Evolutionary conservation across 2,888 invertebrate genomes (phyloP).

Genomic region (Crepidodera aurea): DNA sequence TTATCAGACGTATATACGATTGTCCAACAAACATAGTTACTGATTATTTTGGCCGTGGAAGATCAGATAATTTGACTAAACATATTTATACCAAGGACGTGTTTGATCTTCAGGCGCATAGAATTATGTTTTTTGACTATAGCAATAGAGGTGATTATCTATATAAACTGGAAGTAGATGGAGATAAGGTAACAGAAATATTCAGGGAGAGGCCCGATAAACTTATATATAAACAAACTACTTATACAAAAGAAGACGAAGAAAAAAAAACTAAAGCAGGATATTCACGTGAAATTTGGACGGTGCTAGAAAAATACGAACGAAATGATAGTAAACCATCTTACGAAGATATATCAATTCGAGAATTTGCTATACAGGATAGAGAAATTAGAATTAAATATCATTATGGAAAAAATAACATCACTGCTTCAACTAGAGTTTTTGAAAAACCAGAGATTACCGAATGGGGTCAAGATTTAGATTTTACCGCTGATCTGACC

Average conservation of each 20-base stretch:
- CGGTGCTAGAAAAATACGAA: constrained; percentile 62
- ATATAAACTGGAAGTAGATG: constrained; percentile 65
- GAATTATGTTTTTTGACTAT: constrained; percentile 64
- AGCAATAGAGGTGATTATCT: constrained; percentile 62
- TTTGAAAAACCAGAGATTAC: constrained; percentile 75
- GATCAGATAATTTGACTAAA: constrained; percentile 72
- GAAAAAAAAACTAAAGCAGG: neutral
- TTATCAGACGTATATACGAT: constrained; percentile 66
- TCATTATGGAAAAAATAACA: constrained; percentile 69
- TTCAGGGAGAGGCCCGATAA: constrained; percentile 44
- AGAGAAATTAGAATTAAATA: constrained; percentile 70
- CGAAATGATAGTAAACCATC: constrained; percentile 67
- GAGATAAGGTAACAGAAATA: constrained; percentile 54
- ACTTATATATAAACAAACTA: constrained; percentile 17
- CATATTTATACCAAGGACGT: constrained; percentile 57
- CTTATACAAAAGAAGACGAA: constrained; percentile 6
- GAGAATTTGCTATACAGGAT: constrained; percentile 70
- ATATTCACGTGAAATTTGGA: constrained; percentile 29
- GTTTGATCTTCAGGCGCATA: constrained; percentile 52
- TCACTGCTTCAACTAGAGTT: constrained; percentile 70
- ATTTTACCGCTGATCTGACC: constrained; percentile 65
- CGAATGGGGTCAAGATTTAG: constrained; percentile 70
- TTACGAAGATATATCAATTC: constrained; percentile 70
- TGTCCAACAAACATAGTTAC: constrained; percentile 63
- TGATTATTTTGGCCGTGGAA: constrained; percentile 72